These are phyloP conservation scores for Drosophila siamana DNA, from an alignment of 2,888 invertebrate species.

Conservation along the genomic window DNA sequence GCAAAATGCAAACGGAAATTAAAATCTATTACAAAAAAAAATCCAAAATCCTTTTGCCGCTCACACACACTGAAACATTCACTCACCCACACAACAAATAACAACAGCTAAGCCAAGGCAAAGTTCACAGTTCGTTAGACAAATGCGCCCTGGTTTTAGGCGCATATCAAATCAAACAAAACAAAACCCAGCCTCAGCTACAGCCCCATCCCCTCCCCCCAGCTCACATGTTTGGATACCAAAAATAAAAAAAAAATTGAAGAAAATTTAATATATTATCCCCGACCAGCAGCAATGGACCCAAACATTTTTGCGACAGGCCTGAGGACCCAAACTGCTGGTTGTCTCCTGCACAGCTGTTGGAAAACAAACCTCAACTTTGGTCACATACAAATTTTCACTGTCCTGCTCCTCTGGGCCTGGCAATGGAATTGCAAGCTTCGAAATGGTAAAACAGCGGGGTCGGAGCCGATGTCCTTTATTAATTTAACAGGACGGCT, in stretches of 20 bases:
- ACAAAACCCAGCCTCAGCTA: slow-evolving; percentile 16
- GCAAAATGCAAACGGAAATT: slow-evolving; percentile 79
- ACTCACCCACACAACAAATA: slow-evolving; percentile 18
- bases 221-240: too few relatives aligned
- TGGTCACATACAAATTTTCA: slow-evolving; percentile 57
- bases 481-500: slow-evolving; percentile 77
- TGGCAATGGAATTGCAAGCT: not conserved
- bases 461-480: slow-evolving; percentile 61
- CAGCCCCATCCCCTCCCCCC: too few relatives aligned
- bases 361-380: slow-evolving; percentile 75
- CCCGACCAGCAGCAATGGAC: slow-evolving; percentile 17
- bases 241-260: slow-evolving; percentile 45
- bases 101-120: slow-evolving; percentile 47
- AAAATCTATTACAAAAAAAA: slow-evolving; percentile 68
- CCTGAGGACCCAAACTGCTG: slow-evolving; percentile 18
- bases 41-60: slow-evolving; percentile 30
- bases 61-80: slow-evolving; percentile 29
- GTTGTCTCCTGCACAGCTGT: slow-evolving; percentile 73
- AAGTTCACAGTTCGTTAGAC: slow-evolving; percentile 79
- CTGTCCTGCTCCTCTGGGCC: slow-evolving; percentile 17
- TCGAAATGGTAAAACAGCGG: not conserved
- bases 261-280: slow-evolving; percentile 68
- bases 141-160: slow-evolving; percentile 56
- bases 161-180: slow-evolving; percentile 55
- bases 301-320: slow-evolving; percentile 40